Evolutionary conservation across 1,140 invertebrate species (phyloP), one percentile per base, ranked within the genome.

Genomic region (Xylocopa sonorina): DNA sequence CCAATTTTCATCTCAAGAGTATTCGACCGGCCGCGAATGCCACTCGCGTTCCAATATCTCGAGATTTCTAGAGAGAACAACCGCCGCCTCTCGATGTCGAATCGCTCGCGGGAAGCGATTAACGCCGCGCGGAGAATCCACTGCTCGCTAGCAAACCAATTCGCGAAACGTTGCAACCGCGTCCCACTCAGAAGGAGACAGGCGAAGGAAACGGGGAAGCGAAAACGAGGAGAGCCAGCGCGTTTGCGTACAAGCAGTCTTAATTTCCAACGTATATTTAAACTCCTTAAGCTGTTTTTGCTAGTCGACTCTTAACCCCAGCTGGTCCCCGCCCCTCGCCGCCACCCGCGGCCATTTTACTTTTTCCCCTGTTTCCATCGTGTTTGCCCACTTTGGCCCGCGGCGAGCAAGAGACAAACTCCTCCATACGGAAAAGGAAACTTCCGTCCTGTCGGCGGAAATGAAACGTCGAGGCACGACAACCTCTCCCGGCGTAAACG

Each of bases 211-310:
- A 41, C 41, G 50, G 21, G 38, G 27, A 68, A 46, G 29, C 41
- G 29, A 58, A 82, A 62, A 41, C 41, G 50, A 27, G 38, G 27
- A 68, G 38, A 24, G 43, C 24, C 34, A 75, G 53, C 66, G 57
- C 48, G 53, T 82, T 84, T 81, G 48, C 84, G 79, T 82, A 78
- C 62, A 80, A 79, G 55, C 62, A 67, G 62, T 67, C 71, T 88
- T 88, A 88, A 85, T 85, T 85, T 68, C 64, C 75, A 84, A 69
- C 79, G 83, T 87, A 87, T 88, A 88, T 88, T 89, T 88, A 88
- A 88, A 88, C 84, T 88, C 80, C 68, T 87, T 85, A 88, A 88
- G 72, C 78, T 77, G 81, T 67, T 87, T 78, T 82, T 84, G 53
- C 48, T 46, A 41, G 43, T n/a, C 29, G 14, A 51, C 24, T 4